A percentile compares a stretch with the other conserved stretches of the same genome.
These are phyloP conservation scores for Dastarcus helophoroides DNA, from an alignment of 2,888 invertebrate genomes.

Conservation along the genomic window DNA sequence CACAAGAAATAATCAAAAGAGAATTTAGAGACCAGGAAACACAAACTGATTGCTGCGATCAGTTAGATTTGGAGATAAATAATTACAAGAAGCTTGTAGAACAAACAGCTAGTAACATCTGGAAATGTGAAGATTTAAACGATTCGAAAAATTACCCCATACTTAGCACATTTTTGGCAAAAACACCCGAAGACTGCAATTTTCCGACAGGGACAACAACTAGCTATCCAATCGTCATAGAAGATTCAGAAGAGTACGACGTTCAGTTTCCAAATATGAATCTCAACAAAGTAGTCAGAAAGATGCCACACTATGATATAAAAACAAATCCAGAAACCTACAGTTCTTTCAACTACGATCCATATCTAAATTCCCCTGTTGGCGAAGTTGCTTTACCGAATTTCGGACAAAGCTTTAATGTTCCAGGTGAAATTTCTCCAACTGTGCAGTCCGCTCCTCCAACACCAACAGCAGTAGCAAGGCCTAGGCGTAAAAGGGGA, in stretches of 20 bases:
- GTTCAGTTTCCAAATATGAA: slow-evolving; percentile 1
- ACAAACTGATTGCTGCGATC: background rate
- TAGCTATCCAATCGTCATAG: background rate
- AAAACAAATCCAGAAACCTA: background rate
- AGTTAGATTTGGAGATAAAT: background rate
- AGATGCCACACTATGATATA: too few species aligned
- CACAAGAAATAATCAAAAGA: background rate
- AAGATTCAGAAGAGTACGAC: slow-evolving; percentile 2
- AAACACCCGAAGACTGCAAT: background rate
- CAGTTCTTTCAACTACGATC: slow-evolving; percentile 1
- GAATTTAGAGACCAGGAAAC: background rate
- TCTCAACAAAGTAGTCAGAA: background rate
- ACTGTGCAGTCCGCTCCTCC: background rate
- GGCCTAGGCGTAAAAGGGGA: slow-evolving; percentile 1
- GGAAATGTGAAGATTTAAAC: background rate
- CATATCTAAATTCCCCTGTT: background rate
- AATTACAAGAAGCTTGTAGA: background rate
- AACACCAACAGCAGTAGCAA: background rate
- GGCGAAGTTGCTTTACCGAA: too few species aligned
- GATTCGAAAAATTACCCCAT: slow-evolving; percentile 1
- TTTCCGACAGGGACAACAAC: background rate
- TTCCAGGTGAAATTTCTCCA: background rate
- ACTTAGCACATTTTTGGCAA: background rate
- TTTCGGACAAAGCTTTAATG: too few species aligned
- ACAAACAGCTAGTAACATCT: background rate